These are phyloP conservation scores for Propithecus deckenii DNA, from an alignment of 2,797 vertebrate species.

Conservation along the genomic window DNA sequence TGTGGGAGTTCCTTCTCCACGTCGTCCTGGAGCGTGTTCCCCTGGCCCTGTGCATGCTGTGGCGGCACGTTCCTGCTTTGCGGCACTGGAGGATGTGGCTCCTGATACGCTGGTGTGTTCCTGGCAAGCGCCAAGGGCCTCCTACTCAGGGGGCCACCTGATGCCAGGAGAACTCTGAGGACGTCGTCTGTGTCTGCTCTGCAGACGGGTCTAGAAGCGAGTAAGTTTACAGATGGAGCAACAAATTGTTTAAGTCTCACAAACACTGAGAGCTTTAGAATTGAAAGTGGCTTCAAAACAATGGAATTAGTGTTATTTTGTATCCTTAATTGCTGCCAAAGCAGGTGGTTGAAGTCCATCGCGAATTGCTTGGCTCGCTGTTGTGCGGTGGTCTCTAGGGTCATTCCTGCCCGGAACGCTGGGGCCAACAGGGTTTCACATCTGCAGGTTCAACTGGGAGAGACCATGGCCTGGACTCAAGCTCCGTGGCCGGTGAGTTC, in stretches of 20 bases:
- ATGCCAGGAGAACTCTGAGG: background rate
- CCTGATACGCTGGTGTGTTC: too few relatives aligned
- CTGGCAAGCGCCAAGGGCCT: background rate
- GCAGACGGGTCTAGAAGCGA: background rate
- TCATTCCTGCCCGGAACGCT: background rate
- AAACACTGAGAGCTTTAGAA: background rate
- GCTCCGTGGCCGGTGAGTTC: background rate
- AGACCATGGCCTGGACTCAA: background rate
- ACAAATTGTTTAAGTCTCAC: background rate
- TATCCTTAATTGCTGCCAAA: background rate
- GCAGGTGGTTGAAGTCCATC: background rate
- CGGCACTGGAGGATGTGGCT: background rate
- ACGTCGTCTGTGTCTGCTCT: background rate
- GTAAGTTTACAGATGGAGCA: background rate
- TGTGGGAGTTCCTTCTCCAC: conserved; percentile 60
- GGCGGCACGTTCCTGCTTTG: conserved; percentile 80
- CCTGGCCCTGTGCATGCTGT: background rate
- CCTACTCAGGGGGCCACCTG: background rate
- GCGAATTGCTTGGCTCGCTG: background rate
- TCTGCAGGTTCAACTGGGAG: background rate
- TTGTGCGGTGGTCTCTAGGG: background rate
- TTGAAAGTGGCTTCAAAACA: background rate
- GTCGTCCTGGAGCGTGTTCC: conserved; percentile 51
- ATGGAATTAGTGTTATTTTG: background rate
- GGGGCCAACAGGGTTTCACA: background rate